Evolutionary conservation across 1,140 invertebrate genomes (phyloP).

Genomic region (Drosophila truncata): DNA sequence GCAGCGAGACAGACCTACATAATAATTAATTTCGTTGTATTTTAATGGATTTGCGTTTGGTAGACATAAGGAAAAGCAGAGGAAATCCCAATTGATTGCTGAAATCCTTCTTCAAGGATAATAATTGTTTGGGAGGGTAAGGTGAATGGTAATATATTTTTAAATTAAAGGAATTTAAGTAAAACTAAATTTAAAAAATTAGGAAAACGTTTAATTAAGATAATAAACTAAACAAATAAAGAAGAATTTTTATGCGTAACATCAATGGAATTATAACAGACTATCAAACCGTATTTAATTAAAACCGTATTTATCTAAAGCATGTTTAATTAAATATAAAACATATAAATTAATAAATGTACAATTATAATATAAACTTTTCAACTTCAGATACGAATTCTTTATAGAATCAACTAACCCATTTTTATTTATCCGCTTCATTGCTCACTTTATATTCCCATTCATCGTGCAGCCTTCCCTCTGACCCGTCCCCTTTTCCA

Average conservation of each 20-base stretch:
- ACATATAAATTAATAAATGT: not conserved
- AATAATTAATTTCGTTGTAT: conserved; percentile 80
- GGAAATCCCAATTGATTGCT: conserved; percentile 63
- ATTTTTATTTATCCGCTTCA: conserved; percentile 15
- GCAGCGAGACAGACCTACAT: conserved; percentile 40
- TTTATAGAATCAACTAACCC: conserved; percentile 7
- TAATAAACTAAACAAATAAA: not conserved
- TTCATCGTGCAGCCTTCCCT: conserved; percentile 11
- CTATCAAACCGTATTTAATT: too few relatives aligned
- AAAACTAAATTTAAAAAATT: not conserved
- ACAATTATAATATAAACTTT: not conserved
- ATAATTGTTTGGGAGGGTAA: not conserved
- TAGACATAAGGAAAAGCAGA: conserved; percentile 57
- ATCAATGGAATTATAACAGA: too few relatives aligned
- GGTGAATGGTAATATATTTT: not conserved
- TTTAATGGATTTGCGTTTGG: conserved; percentile 74
- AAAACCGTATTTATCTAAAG: not conserved
- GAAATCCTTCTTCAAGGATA: conserved; percentile 25
- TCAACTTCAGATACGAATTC: not conserved
- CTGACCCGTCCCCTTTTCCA: conserved; percentile 51
- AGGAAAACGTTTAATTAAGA: not conserved
- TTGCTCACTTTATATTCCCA: conserved; percentile 25
- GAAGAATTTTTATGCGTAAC: not conserved
- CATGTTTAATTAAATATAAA: too few relatives aligned
- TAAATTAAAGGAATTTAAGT: not conserved